These are phyloP conservation scores for Nomada ferruginata DNA, from an alignment of 2,888 invertebrate species.

Conservation along the genomic window DNA sequence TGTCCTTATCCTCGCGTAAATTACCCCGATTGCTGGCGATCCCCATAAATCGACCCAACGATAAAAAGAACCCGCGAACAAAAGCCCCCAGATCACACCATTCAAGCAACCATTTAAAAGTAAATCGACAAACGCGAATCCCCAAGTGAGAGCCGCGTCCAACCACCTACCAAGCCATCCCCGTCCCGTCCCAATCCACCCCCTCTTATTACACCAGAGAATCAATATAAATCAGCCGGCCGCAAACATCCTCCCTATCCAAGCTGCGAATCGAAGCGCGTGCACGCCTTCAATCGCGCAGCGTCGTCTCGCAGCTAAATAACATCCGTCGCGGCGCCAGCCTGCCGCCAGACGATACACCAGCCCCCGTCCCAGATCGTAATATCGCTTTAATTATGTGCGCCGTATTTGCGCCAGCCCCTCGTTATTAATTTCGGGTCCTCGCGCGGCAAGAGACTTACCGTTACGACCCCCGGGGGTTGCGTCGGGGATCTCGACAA, in stretches of 20 bases:
- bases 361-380: conserved; percentile 71
- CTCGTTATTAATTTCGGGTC: conserved; percentile 80
- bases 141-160: not conserved
- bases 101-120: too few species aligned
- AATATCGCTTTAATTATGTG: conserved; percentile 81
- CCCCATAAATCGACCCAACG: too few species aligned
- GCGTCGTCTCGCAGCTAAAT: conserved; percentile 52
- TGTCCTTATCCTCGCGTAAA: too few species aligned
- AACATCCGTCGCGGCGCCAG: conserved; percentile 51
- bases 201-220: not conserved
- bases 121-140: too few species aligned
- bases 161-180: not conserved
- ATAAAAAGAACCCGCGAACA: too few species aligned
- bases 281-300: conserved; percentile 7
- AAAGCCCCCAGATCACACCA: too few species aligned
- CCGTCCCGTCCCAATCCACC: not conserved
- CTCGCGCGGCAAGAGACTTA: conserved; percentile 75
- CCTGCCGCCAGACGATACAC: conserved; percentile 58
- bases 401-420: conserved; percentile 76
- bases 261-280: conserved; percentile 20
- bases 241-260: conserved; percentile 20
- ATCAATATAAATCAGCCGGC: conserved; percentile 25
- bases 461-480: conserved; percentile 74
- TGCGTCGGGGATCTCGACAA: conserved; percentile 62
- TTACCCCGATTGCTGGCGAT: too few species aligned